Evolutionary conservation across 1,140 invertebrate genomes (phyloP).

Genomic region (Drosophila persimilis): DNA sequence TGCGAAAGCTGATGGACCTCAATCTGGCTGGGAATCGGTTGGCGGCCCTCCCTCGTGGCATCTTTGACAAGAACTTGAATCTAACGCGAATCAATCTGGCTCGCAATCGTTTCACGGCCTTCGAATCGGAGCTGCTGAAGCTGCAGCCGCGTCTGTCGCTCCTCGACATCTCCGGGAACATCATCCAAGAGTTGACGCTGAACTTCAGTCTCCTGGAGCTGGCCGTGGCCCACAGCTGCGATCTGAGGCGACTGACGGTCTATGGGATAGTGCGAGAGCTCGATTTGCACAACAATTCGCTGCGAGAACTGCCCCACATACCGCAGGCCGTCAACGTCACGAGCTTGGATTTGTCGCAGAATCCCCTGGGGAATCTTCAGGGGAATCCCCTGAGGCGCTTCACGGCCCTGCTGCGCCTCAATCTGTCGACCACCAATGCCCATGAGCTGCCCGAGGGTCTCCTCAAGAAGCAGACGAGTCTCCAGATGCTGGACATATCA

Average conservation of each 20-base stretch:
- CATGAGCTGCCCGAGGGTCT: slow-evolving; percentile 71
- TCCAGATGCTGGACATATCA: slow-evolving; percentile 76
- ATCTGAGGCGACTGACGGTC: slow-evolving; percentile 65
- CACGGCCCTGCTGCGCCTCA: slow-evolving; percentile 60
- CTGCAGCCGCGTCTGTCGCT: slow-evolving; percentile 50
- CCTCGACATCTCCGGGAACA: slow-evolving; percentile 74
- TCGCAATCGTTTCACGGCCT: slow-evolving; percentile 60
- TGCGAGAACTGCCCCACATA: slow-evolving; percentile 72
- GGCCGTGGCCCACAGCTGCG: slow-evolving; percentile 61
- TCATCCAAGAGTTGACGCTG: slow-evolving; percentile 70
- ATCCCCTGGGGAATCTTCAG: slow-evolving; percentile 71
- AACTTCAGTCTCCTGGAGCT: slow-evolving; percentile 65
- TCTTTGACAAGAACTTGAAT: slow-evolving; percentile 74
- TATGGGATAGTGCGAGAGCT: slow-evolving; percentile 63
- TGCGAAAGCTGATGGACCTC: slow-evolving; percentile 70
- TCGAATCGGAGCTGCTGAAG: slow-evolving; percentile 75
- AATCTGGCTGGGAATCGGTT: slow-evolving; percentile 72
- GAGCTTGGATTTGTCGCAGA: slow-evolving; percentile 69
- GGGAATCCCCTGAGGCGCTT: slow-evolving; percentile 71
- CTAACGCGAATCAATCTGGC: slow-evolving; percentile 64
- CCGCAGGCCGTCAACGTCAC: slow-evolving; percentile 69
- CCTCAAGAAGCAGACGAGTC: slow-evolving; percentile 71
- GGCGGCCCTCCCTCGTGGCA: slow-evolving; percentile 57
- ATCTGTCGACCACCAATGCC: slow-evolving; percentile 63
- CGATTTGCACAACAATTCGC: slow-evolving; percentile 77